phyloP scores from a whole-genome alignment of 2,888 invertebrate species.

The Dascillus cervinus region DNA sequence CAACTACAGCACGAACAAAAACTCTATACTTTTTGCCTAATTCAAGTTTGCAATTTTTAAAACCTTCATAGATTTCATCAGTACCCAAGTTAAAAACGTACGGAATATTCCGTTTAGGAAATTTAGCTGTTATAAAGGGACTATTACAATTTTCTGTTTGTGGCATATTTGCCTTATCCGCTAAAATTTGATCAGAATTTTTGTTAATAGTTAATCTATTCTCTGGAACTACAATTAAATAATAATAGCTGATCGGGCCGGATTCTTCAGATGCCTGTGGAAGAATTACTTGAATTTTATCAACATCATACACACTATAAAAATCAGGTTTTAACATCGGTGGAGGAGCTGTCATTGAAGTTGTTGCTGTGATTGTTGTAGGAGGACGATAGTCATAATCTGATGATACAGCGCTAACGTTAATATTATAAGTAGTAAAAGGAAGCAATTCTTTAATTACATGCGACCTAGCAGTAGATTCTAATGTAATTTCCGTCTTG shows the following conservation, averaged over 20 bases:
- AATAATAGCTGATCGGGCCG: conserved; percentile 96
- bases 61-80: conserved; percentile 80
- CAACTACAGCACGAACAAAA: conserved; percentile 89
- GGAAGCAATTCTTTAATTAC: conserved; percentile 84
- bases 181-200: conserved; percentile 76
- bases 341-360: conserved; percentile 93
- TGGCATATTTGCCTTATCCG: conserved; percentile 58
- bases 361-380: conserved; percentile 86
- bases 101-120: conserved; percentile 83
- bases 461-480: conserved; percentile 62
- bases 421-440: conserved; percentile 90
- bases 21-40: conserved; percentile 74
- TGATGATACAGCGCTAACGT: conserved; percentile 82
- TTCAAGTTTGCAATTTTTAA: conserved; percentile 78
- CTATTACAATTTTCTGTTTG: conserved; percentile 67
- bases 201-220: conserved; percentile 86
- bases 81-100: conserved; percentile 91
- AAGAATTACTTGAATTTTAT: conserved; percentile 79
- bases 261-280: conserved; percentile 97
- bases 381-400: conserved; percentile 78
- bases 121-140: conserved; percentile 93
- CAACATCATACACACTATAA: conserved; percentile 79
- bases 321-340: conserved; percentile 94
- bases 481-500: conserved; percentile 62
- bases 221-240: conserved; percentile 90